Base-by-base conservation (phyloP, 2,113 vertebrate species). In the Parus major region DNA sequence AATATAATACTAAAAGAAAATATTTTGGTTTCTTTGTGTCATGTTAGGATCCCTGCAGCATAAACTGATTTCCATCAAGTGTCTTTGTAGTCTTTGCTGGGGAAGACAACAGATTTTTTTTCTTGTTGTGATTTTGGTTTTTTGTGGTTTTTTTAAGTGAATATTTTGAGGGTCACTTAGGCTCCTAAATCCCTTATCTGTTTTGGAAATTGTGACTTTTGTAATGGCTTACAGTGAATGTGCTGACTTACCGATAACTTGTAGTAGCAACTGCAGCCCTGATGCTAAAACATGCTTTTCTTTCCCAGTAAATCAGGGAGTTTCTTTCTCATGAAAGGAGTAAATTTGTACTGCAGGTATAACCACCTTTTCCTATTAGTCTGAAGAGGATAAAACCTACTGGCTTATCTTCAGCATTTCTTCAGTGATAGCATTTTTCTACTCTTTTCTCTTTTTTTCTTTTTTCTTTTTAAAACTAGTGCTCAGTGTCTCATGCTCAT, bases 401-500 rank as follows among this genome's bases (percentile, higher is more conserved):
- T 61, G 66, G 13, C 14, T 56, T 76, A 15, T 57, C 47, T 66
- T 31, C 36, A 81, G 25, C 8, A 31, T 82, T 88, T 90, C 36
- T 92, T 69, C 41, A 76, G 13, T 31, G 15, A 12, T 15, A 64
- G 11, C 10, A 16, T 9, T 68, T 53, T 28, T 11, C 7, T 1
- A 0, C 7, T 52, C 14, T 41, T 65, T 65, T 39, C 3, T 66
- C 3, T 61, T 39, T 60, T n/a, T 24, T 22, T 22, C 36, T 52
- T 24, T 49, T 31, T 49, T 19, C 8, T 35, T 55, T 33, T 52
- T 44, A 2, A 9, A 84, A 56, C 4, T 53, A 70, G 24, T n/a
- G 10, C 20, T 42, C 47, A 50, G 7, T 42, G 17, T 77, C 33
- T 21, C 0, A 0, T 56, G 20, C 29, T 87, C 22, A 55, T 19